A percentile compares a stretch with the other conserved stretches of the same genome.
Conservation (phyloP, 2,113 vertebrate genomes). For the Panthera uncia region DNA sequence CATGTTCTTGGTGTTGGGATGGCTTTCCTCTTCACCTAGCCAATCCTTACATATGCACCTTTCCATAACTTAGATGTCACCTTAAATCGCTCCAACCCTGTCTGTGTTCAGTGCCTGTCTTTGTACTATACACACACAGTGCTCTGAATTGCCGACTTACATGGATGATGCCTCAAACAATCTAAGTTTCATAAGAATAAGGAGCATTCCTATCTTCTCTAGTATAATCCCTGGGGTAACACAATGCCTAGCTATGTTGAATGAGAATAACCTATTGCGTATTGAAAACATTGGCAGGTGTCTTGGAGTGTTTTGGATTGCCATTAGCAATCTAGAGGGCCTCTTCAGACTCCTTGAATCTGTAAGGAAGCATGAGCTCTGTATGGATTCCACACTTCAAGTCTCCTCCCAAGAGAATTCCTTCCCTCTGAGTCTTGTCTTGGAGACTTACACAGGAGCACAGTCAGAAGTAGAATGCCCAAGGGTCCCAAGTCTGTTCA, state of each 20-base stretch:
- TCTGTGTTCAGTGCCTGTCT: neutral
- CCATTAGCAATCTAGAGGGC: neutral
- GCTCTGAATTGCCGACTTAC: neutral
- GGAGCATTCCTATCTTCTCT: neutral
- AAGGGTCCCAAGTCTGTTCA: neutral
- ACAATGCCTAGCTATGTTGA: neutral
- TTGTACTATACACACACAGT: neutral
- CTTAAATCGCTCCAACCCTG: neutral
- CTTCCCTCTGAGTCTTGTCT: neutral
- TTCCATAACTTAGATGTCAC: neutral
- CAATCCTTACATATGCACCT: neutral
- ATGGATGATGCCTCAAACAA: neutral
- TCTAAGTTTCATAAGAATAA: neutral
- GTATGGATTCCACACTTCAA: neutral
- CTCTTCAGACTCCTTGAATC: neutral
- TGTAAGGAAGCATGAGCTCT: neutral
- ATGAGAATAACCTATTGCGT: neutral
- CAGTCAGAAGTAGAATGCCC: neutral
- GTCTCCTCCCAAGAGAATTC: neutral
- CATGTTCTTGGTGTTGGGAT: neutral
- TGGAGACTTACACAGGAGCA: neutral
- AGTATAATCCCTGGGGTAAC: neutral
- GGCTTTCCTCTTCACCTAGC: neutral
- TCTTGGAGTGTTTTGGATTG: neutral
- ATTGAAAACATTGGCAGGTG: neutral